Evolutionary conservation across 2,797 vertebrate species (phyloP), one percentile per base, ranked within the genome.

Genomic region (Myioborus melanocephalus): DNA sequence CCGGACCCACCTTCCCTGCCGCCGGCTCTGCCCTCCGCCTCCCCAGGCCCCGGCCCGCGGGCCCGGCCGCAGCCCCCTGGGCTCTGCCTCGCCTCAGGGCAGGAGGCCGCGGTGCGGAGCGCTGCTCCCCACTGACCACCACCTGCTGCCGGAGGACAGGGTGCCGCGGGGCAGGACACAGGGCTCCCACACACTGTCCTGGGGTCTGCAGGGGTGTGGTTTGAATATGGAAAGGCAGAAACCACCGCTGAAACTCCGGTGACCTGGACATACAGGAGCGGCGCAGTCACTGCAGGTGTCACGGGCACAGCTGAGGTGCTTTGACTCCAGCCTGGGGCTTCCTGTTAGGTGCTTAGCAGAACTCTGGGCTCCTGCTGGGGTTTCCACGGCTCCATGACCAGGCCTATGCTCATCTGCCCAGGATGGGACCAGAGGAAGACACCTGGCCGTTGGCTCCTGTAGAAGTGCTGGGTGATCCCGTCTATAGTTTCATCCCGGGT

Each of bases 161-260:
- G 5, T 2, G 27, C 17, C 14, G 35, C 11, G 22, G 14, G 22
- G 35, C 56, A 22, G 56, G 20, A 46, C 27, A 13, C 52, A 14
- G 0, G 14, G 39, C 18, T 46, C 23, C 17, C 10, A 1, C 14
- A 2, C 8, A 2, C 46, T 8, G 32, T 15, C 18, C 34, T 7
- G n/a, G 23, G 24, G 10, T 4, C 7, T 61, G 44, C 46, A 18
- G n/a, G 41, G 34, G 13, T 44, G 46, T 6, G 18, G 1, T 26
- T 82, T 52, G 53, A 8, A 6, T 18, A 14, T 0, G 7, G 28
- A 27, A 81, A 75, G 26, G 19, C 9, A 32, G 55, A 81, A 70
- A 52, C 4, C 59, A 7, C n/a, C 32, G 30, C 53, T 7, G 12
- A 52, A 55, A 30, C 6, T 7, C 24, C 24, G 0, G 3, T 8